Evolutionary conservation across 1,140 invertebrate species (phyloP).

Genomic region (Sycobia sp.): DNA sequence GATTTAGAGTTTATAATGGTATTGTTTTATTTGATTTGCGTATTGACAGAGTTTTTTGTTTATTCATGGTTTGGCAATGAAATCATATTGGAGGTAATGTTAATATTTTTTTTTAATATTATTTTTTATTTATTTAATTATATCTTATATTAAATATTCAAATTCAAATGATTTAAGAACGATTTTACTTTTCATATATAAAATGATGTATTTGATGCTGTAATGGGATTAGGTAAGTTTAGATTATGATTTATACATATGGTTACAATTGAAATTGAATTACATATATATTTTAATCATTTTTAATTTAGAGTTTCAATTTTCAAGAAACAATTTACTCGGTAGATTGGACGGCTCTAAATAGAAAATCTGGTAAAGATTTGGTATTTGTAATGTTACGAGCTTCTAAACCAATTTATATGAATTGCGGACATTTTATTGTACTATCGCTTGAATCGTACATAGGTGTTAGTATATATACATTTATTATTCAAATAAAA

Average conservation of each 20-base stretch:
- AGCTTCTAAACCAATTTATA: conserved; percentile 6
- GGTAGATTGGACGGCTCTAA: conserved; percentile 4
- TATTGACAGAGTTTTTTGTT: conserved; percentile 18
- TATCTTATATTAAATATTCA: background rate
- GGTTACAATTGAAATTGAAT: no score
- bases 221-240: no score
- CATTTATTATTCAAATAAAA: background rate
- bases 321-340: conserved; percentile 1
- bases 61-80: conserved; percentile 23
- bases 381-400: conserved; percentile 11
- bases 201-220: no score
- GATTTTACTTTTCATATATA: background rate
- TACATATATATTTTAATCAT: no score
- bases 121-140: no score
- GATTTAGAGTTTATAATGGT: conserved; percentile 18
- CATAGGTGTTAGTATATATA: conserved; percentile 2
- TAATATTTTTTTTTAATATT: no score
- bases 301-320: conserved; percentile 16
- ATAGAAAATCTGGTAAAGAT: background rate
- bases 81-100: conserved; percentile 5
- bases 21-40: conserved; percentile 11
- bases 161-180: background rate
- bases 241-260: no score
- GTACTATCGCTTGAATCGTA: conserved; percentile 12
- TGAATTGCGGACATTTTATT: conserved; percentile 20